Conservation (phyloP, 2,113 vertebrate genomes). For the Aix galericulata region DNA sequence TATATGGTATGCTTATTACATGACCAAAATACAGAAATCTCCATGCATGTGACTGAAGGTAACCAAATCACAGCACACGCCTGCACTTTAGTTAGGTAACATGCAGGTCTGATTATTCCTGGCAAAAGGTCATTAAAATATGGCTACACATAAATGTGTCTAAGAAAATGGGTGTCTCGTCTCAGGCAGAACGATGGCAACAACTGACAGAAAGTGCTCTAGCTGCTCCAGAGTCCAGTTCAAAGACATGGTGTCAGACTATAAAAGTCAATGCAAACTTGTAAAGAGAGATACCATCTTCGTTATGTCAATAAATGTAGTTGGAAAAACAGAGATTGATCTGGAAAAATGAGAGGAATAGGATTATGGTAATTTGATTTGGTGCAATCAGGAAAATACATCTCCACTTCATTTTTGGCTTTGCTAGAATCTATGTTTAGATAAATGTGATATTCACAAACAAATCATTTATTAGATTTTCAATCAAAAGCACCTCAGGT, state of each 20-base stretch:
- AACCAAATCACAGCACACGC: background rate
- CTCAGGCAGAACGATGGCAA: background rate
- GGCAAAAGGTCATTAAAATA: background rate
- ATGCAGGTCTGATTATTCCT: background rate
- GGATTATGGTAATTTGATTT: background rate
- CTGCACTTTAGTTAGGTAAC: background rate
- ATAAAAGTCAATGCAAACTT: background rate
- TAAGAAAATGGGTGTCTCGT: background rate
- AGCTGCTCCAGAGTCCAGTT: background rate
- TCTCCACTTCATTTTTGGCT: background rate
- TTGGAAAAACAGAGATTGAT: background rate
- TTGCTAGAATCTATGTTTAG: background rate
- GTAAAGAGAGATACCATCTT: background rate
- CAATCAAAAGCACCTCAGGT: background rate
- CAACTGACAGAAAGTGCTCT: background rate
- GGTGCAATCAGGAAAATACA: background rate
- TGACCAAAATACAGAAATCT: background rate
- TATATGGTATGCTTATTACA: background rate
- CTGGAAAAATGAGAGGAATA: background rate
- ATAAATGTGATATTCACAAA: background rate
- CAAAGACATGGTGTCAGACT: background rate
- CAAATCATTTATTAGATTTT: background rate
- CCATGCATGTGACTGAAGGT: background rate
- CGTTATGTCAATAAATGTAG: background rate
- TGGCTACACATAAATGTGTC: accelerated